phyloP scores from a whole-genome alignment of 2,888 invertebrate genomes.

The Trissolcus brochymenae region DNA sequence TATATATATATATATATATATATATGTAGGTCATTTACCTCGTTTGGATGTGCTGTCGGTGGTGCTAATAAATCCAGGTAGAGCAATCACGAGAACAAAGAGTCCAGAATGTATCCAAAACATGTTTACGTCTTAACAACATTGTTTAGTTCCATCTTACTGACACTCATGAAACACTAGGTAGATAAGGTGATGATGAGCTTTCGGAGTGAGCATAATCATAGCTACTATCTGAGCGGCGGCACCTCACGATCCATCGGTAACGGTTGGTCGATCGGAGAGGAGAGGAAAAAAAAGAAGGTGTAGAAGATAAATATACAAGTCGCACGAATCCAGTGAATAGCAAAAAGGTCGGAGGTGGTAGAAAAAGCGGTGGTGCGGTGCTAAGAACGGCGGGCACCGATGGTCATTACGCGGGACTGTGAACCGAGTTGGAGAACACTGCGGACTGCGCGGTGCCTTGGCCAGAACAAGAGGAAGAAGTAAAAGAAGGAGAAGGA shows the following conservation, averaged over 20 bases:
- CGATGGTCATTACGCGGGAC: constrained; percentile 54
- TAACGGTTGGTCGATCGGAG: constrained; percentile 27
- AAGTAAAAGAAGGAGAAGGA: constrained; percentile 56
- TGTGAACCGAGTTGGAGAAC: constrained; percentile 61
- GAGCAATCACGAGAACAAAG: constrained; percentile 75
- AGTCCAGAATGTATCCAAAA: constrained; percentile 76
- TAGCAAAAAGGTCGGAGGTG: constrained; percentile 2
- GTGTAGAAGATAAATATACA: background rate
- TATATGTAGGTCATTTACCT: constrained; percentile 68
- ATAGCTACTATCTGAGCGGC: constrained; percentile 66
- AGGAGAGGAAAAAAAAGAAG: too few relatives aligned
- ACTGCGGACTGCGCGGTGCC: constrained; percentile 60
- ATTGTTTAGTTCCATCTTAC: constrained; percentile 76
- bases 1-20: too few relatives aligned
- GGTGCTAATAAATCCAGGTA: constrained; percentile 75
- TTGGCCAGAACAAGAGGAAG: constrained; percentile 56
- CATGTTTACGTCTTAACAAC: constrained; percentile 76
- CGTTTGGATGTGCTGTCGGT: constrained; percentile 73
- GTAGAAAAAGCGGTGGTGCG: constrained; percentile 1
- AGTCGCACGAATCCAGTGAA: background rate
- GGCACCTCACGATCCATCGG: constrained; percentile 65
- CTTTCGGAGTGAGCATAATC: constrained; percentile 69
- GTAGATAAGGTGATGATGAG: constrained; percentile 60
- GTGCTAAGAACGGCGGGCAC: background rate
- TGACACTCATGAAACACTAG: constrained; percentile 72